phyloP scores from a whole-genome alignment of 2,888 invertebrate genomes.

The Melinaea marsaeus region DNA sequence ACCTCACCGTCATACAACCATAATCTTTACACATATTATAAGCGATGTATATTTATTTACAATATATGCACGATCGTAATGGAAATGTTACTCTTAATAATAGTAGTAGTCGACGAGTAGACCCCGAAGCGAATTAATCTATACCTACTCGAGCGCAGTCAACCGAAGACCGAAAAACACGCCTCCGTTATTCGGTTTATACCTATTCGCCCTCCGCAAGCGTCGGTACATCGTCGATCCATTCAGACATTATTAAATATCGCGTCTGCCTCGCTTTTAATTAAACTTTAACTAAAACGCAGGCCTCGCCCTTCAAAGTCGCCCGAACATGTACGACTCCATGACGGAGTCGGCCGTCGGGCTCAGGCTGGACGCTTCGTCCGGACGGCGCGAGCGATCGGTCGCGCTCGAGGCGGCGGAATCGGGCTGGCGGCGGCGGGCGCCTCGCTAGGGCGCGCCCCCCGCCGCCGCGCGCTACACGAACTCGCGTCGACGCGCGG shows the following conservation, averaged over 20 bases:
- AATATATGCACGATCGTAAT: neutral
- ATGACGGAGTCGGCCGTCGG: too few species aligned
- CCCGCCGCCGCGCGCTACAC: constrained; percentile 56
- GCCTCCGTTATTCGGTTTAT: constrained; percentile 1
- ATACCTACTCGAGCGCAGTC: neutral
- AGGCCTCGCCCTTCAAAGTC: too few species aligned
- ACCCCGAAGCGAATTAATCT: neutral
- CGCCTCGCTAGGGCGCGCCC: constrained; percentile 40
- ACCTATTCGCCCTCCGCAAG: neutral
- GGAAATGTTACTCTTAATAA: neutral
- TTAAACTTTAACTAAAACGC: too few species aligned
- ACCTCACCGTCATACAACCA: constrained; percentile 2
- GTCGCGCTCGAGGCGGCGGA: neutral
- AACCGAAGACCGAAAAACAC: neutral
- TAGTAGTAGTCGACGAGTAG: neutral
- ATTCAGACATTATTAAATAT: too few species aligned
- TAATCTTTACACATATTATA: neutral
- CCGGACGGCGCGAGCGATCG: neutral
- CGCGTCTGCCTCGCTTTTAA: too few species aligned
- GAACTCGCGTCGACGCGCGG: constrained; percentile 46
- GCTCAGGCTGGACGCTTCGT: too few species aligned
- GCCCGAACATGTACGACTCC: too few species aligned
- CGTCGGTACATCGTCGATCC: neutral
- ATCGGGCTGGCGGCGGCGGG: constrained; percentile 18
- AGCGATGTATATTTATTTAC: constrained; percentile 5